Base-by-base conservation (phyloP, 1,140 invertebrate species). In the Philopotamus ludificatus region DNA sequence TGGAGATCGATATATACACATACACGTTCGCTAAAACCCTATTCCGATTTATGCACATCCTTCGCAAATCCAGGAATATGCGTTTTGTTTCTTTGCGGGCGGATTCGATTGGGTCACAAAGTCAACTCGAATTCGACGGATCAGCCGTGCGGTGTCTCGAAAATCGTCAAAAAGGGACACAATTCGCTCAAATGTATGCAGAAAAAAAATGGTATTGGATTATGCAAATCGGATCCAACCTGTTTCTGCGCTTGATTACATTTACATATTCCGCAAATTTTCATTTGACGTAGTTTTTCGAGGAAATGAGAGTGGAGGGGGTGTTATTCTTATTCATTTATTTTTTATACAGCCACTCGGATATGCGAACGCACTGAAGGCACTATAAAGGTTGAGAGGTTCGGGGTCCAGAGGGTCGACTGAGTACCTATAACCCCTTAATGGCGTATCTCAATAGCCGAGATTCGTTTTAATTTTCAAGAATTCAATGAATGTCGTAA, bases 201-300 rank as follows among this genome's bases (percentile, higher is more conserved):
- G n/a, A n/a, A n/a, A n/a, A n/a, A n/a, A n/a, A n/a, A n/a, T n/a
- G n/a, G n/a, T n/a, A n/a, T 23, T 39, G 47, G 47, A 41, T 41
- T 60, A 42, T 49, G 26, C 23, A 12, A 12, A 8, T 16, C 44
- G 44, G 15, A 47, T 20, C 8, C 10, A 47, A 47, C 4, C 7
- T 7, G 44, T 9, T 7, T 12, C 12, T 34, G 18, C 21, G 44
- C 41, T 58, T 47, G 41, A 47, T 26, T 60, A 34, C 57, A 60
- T 60, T 60, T 60, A 34, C 57, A 60, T 60, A 60, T 22, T 60
- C 44, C 42, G 57, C 57, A 60, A 60, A 60, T 57, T 57, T 18
- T 28, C n/a, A 41, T 57, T 57, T 57, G 42, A 57, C 42, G 54
- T 57, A 57, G 54, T 42, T 57, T 21, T 57, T 57, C 28, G 4